A percentile compares a stretch with the other conserved stretches of the same genome.
Conservation (phyloP, 2,113 vertebrate species). For the Lamprotornis superbus region DNA sequence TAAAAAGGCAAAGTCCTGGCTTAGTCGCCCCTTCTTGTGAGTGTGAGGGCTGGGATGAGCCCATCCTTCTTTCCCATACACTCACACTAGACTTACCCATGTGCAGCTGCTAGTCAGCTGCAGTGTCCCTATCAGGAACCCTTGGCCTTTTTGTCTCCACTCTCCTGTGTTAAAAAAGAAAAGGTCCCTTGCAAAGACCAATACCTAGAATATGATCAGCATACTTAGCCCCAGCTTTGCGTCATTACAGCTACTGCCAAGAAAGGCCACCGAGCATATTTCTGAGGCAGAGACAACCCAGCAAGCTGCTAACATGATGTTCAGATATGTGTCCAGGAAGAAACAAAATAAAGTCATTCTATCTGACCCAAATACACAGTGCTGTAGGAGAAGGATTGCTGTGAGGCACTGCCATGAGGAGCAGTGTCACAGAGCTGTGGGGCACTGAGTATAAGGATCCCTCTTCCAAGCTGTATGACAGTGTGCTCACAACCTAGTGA, state of each 20-base stretch:
- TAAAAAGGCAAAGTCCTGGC: neutral
- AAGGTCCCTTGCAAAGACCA: neutral
- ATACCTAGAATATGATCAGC: neutral
- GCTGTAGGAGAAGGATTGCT: neutral
- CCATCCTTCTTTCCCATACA: neutral
- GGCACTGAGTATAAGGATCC: neutral
- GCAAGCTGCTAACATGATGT: neutral
- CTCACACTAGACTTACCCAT: neutral
- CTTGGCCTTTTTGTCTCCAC: neutral
- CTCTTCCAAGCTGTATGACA: neutral
- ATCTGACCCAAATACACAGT: accelerated
- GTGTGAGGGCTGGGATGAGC: neutral
- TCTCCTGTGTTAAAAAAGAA: neutral
- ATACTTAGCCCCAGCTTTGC: neutral
- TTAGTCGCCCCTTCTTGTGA: neutral
- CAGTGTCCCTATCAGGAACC: neutral
- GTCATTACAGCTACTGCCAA: neutral
- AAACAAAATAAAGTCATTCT: neutral
- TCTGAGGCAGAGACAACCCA: neutral
- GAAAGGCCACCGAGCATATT: neutral
- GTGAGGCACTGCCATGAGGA: neutral
- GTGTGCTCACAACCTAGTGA: neutral
- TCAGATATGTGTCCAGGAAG: neutral
- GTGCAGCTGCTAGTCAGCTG: neutral
- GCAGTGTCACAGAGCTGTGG: neutral